These are phyloP conservation scores for Heloderma charlesbogerti DNA, from an alignment of 2,113 vertebrate genomes.

Conservation along the genomic window DNA sequence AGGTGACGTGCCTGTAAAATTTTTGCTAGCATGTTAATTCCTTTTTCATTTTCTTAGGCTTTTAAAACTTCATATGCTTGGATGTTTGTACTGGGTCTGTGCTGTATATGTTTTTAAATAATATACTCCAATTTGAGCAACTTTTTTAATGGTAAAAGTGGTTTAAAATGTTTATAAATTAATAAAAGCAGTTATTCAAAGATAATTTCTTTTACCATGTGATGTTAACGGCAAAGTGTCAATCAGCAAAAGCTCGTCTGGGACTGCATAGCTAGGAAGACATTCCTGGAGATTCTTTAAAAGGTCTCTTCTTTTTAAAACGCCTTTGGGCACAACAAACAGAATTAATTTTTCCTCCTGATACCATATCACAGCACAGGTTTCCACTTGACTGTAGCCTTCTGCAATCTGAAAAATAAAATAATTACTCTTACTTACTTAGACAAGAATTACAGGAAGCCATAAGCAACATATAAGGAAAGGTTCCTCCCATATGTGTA, in stretches of 20 bases:
- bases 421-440: slow-evolving; percentile 25
- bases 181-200: neutral
- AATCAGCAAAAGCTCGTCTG: slow-evolving; percentile 86
- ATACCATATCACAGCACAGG: slow-evolving; percentile 84
- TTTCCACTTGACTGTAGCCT: slow-evolving; percentile 82
- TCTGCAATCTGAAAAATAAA: slow-evolving; percentile 80
- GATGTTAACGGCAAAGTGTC: slow-evolving; percentile 83
- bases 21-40: neutral
- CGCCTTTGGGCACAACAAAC: slow-evolving; percentile 81
- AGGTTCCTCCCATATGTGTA: neutral
- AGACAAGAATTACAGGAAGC: slow-evolving; percentile 3
- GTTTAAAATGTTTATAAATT: neutral
- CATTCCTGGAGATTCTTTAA: slow-evolving; percentile 76
- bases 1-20: neutral
- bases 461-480: neutral
- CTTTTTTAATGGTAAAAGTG: neutral
- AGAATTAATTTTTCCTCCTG: slow-evolving; percentile 82
- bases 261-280: slow-evolving; percentile 84
- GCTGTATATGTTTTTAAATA: neutral
- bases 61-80: neutral
- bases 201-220: slow-evolving; percentile 82
- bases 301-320: slow-evolving; percentile 66
- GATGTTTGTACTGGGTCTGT: neutral
- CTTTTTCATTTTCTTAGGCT: neutral
- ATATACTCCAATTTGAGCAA: neutral